Percentiles rank a stretch among this genome's conserved stretches.
Conservation (phyloP, 37 sponge, comb jelly and placozoan species). For the Amphimedon queenslandica region DNA sequence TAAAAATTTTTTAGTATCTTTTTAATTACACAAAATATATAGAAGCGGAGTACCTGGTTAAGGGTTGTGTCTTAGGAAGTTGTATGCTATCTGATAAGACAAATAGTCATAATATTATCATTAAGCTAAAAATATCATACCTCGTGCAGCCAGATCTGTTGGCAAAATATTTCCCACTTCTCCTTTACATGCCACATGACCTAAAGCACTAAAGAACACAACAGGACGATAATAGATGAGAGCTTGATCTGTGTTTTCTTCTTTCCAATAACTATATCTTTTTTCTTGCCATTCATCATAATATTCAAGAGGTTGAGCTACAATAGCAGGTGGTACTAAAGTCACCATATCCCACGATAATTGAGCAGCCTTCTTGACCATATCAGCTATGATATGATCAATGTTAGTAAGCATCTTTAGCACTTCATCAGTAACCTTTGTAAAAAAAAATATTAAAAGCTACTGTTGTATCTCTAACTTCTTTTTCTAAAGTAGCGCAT, state of each 20-base stretch:
- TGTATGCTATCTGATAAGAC: too few relatives aligned
- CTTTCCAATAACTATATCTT: slow-evolving; percentile 4
- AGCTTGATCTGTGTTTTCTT: background rate
- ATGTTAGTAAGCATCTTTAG: background rate
- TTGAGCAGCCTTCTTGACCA: background rate
- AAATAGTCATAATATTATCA: too few relatives aligned
- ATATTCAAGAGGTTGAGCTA: background rate
- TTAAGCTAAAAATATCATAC: too few relatives aligned
- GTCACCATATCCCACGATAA: slow-evolving; percentile 29
- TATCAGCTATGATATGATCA: background rate
- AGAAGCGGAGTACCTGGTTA: too few relatives aligned
- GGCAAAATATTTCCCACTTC: slow-evolving; percentile 27
- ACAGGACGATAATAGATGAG: slow-evolving; percentile 37
- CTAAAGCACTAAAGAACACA: slow-evolving; percentile 27
- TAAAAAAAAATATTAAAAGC: too few relatives aligned
- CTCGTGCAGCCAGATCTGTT: background rate
- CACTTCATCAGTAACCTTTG: too few relatives aligned
- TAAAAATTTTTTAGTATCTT: too few relatives aligned
- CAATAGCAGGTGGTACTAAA: slow-evolving; percentile 24
- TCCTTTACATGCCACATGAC: slow-evolving; percentile 18
- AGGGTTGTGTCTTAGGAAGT: too few relatives aligned
- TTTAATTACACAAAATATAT: too few relatives aligned
- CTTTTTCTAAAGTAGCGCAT: background rate
- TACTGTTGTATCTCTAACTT: too few relatives aligned
- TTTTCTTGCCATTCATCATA: slow-evolving; percentile 22